Conservation (phyloP, 2,113 vertebrate species). For the Podarcis raffonei region DNA sequence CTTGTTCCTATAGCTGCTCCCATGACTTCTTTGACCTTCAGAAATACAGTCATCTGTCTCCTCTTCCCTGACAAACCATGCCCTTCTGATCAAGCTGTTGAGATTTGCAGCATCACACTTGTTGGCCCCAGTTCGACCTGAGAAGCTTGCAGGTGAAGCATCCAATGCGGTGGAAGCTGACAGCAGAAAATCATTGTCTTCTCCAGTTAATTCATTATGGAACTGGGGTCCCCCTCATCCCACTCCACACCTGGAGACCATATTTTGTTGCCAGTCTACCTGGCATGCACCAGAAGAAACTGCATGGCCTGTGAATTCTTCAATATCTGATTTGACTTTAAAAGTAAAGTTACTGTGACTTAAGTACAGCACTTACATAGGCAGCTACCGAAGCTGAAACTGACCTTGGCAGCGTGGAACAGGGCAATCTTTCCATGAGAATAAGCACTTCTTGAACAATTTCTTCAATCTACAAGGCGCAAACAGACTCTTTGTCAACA, state of each 20-base stretch:
- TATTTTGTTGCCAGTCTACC: slow-evolving; percentile 8
- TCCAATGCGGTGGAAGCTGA: not conserved
- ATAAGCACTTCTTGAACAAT: slow-evolving; percentile 60
- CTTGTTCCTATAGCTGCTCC: not conserved
- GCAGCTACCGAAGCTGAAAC: slow-evolving; percentile 61
- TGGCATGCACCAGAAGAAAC: rapidly evolving
- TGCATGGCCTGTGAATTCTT: not conserved
- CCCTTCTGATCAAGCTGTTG: not conserved
- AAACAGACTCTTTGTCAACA: slow-evolving; percentile 55
- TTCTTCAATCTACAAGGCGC: slow-evolving; percentile 53
- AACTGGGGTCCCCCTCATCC: not conserved
- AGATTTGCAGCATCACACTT: not conserved
- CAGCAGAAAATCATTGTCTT: not conserved
- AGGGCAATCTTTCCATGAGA: slow-evolving; percentile 66
- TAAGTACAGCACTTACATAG: slow-evolving; percentile 44
- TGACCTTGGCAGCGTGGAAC: slow-evolving; percentile 59
- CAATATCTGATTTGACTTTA: slow-evolving; percentile 40
- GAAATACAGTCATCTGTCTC: not conserved
- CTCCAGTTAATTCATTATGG: not conserved
- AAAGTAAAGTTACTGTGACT: slow-evolving; percentile 46
- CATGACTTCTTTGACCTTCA: not conserved
- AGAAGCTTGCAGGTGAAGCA: not conserved
- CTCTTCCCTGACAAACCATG: not conserved
- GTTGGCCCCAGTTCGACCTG: not conserved
- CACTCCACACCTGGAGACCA: too few species aligned